phyloP scores from a whole-genome alignment of 2,888 invertebrate genomes.

The Eupithecia vulgata region DNA sequence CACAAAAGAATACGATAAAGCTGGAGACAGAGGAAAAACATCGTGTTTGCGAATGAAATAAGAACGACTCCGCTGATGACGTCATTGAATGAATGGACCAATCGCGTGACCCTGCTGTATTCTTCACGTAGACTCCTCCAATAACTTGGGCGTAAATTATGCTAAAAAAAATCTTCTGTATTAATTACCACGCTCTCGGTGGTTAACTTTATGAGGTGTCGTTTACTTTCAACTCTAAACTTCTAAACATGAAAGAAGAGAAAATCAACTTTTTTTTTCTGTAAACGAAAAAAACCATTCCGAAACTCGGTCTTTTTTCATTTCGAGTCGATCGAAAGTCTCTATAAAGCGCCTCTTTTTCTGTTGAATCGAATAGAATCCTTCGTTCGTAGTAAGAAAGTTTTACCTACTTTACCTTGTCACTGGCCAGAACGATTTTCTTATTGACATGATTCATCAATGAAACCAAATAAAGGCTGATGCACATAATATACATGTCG shows the following conservation, averaged over 20 bases:
- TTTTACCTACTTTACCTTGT: conserved; percentile 53
- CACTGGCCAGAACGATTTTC: conserved; percentile 54
- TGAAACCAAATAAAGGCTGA: conserved; percentile 86
- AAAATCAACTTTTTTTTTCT: no score
- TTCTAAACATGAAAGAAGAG: no score
- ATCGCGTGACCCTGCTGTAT: conserved; percentile 83
- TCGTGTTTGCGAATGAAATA: conserved; percentile 85
- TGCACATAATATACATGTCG: conserved; percentile 87
- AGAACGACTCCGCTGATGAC: conserved; percentile 84
- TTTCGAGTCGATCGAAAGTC: no score
- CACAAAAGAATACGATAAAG: conserved; percentile 86
- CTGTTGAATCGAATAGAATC: no score
- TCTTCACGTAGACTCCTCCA: conserved; percentile 81
- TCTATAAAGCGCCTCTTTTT: no score
- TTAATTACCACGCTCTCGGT: not conserved
- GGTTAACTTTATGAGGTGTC: no score
- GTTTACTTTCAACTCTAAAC: no score
- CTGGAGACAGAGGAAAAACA: conserved; percentile 88
- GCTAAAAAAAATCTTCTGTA: conserved; percentile 53
- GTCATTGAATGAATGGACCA: conserved; percentile 84
- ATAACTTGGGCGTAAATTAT: conserved; percentile 49
- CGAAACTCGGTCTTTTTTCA: no score
- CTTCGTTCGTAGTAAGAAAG: not conserved
- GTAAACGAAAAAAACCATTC: no score
- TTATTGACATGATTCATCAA: conserved; percentile 85